Conservation (phyloP, 2,888 invertebrate species). For the Macrostomum cliftonense region DNA sequence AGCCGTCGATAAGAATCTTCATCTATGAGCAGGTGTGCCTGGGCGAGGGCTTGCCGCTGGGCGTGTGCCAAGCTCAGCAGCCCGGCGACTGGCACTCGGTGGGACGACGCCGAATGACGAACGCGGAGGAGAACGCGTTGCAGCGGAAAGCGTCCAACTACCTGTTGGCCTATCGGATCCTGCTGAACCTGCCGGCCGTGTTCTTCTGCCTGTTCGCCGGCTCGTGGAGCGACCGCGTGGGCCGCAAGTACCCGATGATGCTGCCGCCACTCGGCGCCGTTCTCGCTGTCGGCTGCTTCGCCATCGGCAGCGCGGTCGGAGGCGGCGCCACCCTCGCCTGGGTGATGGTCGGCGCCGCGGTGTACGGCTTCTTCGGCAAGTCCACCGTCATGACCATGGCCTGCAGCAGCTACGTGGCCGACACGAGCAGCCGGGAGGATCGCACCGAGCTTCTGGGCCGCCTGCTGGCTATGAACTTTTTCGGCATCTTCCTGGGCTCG, state of each 20-base stretch:
- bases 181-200: constrained; percentile 33
- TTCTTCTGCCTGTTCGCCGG: constrained; percentile 33
- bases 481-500: constrained; percentile 30
- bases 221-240: constrained; percentile 32
- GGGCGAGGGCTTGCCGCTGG: constrained; percentile 7
- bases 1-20: constrained; percentile 29
- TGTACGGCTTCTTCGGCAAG: constrained; percentile 32
- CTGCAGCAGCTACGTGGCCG: constrained; percentile 32
- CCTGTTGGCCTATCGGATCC: constrained; percentile 26
- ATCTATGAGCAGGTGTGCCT: constrained; percentile 26
- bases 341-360: constrained; percentile 23
- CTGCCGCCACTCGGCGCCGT: constrained; percentile 29
- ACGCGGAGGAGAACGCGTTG: constrained; percentile 19
- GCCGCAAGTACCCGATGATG: constrained; percentile 30
- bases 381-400: constrained; percentile 37
- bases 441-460: constrained; percentile 26
- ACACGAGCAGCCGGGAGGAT: constrained; percentile 23
- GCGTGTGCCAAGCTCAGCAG: constrained; percentile 12
- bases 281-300: constrained; percentile 23
- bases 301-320: constrained; percentile 2
- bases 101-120: neutral
- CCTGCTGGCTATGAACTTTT: constrained; percentile 32
- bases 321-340: constrained; percentile 17
- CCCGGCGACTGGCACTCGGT: constrained; percentile 13
- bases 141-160: constrained; percentile 24